A percentile compares a stretch with the other conserved stretches of the same genome.
phyloP scores from a whole-genome alignment of 1,140 invertebrate genomes.

The Pseudomyrmex pallidus region DNA sequence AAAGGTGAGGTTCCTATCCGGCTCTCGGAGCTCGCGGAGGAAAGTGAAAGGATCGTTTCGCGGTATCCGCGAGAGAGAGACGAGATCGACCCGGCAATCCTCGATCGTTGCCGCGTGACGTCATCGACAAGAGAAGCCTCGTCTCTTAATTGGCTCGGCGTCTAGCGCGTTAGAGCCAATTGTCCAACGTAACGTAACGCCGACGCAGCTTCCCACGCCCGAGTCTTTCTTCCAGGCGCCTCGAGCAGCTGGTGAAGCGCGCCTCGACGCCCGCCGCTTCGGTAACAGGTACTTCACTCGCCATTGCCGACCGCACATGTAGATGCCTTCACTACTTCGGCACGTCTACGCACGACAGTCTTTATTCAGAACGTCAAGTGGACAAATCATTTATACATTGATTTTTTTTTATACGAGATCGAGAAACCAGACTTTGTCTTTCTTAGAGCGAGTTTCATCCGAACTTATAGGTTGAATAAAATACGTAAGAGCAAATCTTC shows the following conservation, averaged over 20 bases:
- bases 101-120: conserved; percentile 59
- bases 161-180: conserved; percentile 78
- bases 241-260: conserved; percentile 7
- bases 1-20: conserved; percentile 23
- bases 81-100: conserved; percentile 24
- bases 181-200: conserved; percentile 73
- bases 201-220: conserved; percentile 76
- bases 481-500: too few relatives aligned
- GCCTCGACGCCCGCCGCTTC: conserved; percentile 18
- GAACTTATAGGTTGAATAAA: too few relatives aligned
- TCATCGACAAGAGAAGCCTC: conserved; percentile 67
- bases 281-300: conserved; percentile 65
- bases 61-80: conserved; percentile 41
- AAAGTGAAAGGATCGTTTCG: conserved; percentile 61
- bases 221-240: conserved; percentile 54
- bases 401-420: too few relatives aligned
- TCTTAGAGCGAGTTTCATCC: too few relatives aligned
- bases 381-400: too few relatives aligned
- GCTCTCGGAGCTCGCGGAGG: conserved; percentile 10
- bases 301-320: neutral
- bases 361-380: neutral
- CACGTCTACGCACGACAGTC: neutral
- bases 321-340: conserved; percentile 7
- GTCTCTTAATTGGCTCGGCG: conserved; percentile 77
- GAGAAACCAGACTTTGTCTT: too few relatives aligned